phyloP scores from a whole-genome alignment of 2,888 invertebrate genomes.

The Morpho deidamia region DNA sequence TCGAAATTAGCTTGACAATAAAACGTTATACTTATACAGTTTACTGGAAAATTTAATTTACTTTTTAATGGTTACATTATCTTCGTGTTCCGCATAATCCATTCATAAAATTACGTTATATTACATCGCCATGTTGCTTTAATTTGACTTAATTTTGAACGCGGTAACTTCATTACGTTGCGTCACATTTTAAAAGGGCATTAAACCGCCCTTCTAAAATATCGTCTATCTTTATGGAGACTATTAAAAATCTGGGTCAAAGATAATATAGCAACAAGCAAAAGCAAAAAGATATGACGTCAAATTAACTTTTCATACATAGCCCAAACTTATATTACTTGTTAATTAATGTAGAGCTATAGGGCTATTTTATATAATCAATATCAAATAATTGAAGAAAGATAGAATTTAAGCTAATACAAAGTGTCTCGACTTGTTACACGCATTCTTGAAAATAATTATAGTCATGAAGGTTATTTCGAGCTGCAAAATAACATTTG shows the following conservation, averaged over 20 bases:
- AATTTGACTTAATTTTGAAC: constrained; percentile 29
- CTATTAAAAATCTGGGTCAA: not conserved
- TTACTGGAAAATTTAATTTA: not conserved
- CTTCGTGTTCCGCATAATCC: constrained; percentile 12
- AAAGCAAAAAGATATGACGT: not conserved
- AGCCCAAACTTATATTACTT: too few species aligned
- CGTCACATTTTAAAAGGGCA: constrained; percentile 49
- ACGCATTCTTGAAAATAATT: too few species aligned
- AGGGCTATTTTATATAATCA: too few species aligned
- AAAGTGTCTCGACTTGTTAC: too few species aligned
- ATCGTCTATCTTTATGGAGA: constrained; percentile 45
- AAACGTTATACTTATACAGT: not conserved
- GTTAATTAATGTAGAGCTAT: too few species aligned
- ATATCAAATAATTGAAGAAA: too few species aligned
- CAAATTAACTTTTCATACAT: too few species aligned
- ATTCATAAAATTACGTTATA: constrained; percentile 12
- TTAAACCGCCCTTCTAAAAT: constrained; percentile 45
- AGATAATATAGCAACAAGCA: not conserved
- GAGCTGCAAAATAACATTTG: too few species aligned
- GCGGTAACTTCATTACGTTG: constrained; percentile 26
- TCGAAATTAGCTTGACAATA: too few species aligned
- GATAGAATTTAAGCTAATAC: too few species aligned
- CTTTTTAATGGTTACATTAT: constrained; percentile 12
- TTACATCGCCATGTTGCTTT: constrained; percentile 27
- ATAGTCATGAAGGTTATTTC: too few species aligned